Conservation (phyloP, 2,797 vertebrate species). For the Hemibagrus guttatus region DNA sequence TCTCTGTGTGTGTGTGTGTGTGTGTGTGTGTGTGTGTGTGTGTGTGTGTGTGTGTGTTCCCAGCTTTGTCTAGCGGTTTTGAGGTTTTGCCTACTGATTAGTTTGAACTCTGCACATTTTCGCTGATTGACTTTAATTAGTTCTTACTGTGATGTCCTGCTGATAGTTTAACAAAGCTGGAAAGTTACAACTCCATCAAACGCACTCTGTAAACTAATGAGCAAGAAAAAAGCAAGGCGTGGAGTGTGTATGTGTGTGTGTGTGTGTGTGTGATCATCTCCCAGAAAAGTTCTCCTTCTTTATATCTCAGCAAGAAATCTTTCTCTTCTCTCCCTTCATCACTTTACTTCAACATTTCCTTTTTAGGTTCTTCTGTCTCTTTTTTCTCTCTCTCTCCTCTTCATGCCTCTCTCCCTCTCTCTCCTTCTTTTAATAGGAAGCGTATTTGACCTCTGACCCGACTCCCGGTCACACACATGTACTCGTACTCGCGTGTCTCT, state of each 20-base stretch:
- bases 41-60: constrained; percentile 33
- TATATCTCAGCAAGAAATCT: constrained; percentile 11
- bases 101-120: constrained; percentile 57
- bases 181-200: constrained; percentile 57
- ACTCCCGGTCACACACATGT: constrained; percentile 29
- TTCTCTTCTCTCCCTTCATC: background rate
- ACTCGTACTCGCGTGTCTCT: constrained; percentile 19
- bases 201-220: constrained; percentile 60
- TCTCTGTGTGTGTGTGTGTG: background rate
- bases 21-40: background rate
- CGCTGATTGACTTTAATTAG: constrained; percentile 73
- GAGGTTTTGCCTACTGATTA: constrained; percentile 48
- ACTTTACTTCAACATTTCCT: constrained; percentile 12
- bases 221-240: constrained; percentile 48
- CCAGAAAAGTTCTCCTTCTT: background rate
- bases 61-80: constrained; percentile 40
- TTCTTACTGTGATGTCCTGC: constrained; percentile 66
- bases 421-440: constrained; percentile 26
- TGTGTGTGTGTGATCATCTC: constrained; percentile 28
- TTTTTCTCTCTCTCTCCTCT: background rate
- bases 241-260: background rate
- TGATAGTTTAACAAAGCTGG: constrained; percentile 64
- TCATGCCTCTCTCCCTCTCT: background rate
- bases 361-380: constrained; percentile 26
- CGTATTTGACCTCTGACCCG: constrained; percentile 47